These are phyloP conservation scores for Margarornis squamiger DNA, from an alignment of 2,797 vertebrate species.

Conservation along the genomic window DNA sequence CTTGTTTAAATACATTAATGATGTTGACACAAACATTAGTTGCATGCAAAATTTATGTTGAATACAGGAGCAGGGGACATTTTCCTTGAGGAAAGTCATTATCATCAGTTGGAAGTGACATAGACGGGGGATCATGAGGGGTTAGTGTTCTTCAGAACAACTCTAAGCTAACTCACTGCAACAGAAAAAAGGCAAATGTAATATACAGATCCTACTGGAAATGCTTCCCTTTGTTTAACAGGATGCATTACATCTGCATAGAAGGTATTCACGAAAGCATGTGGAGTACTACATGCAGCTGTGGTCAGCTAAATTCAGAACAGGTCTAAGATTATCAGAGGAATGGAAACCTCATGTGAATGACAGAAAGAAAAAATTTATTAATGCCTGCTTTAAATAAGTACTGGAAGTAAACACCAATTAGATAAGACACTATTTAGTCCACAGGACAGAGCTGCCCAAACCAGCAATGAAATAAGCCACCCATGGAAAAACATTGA, in stretches of 20 bases:
- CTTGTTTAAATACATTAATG: not conserved
- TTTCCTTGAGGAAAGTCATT: not conserved
- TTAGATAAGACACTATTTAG: not conserved
- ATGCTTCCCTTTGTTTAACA: not conserved
- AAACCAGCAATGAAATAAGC: not conserved
- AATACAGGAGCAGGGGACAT: not conserved
- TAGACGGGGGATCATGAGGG: not conserved
- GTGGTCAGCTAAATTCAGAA: not conserved
- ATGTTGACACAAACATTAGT: not conserved
- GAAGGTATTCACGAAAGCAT: not conserved
- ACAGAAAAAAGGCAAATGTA: not conserved
- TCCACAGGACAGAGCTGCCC: not conserved
- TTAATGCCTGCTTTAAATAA: not conserved
- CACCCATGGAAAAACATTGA: not conserved
- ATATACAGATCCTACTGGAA: not conserved
- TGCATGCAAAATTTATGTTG: not conserved
- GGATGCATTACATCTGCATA: not conserved
- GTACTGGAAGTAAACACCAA: not conserved
- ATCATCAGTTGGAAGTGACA: not conserved
- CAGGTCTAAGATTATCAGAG: not conserved
- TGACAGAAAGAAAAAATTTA: not conserved
- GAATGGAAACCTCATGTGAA: not conserved
- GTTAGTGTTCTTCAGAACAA: not conserved
- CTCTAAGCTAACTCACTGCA: not conserved
- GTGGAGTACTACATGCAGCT: not conserved